phyloP scores from a whole-genome alignment of 2,888 invertebrate genomes.

The Halictus quadricinctus region DNA sequence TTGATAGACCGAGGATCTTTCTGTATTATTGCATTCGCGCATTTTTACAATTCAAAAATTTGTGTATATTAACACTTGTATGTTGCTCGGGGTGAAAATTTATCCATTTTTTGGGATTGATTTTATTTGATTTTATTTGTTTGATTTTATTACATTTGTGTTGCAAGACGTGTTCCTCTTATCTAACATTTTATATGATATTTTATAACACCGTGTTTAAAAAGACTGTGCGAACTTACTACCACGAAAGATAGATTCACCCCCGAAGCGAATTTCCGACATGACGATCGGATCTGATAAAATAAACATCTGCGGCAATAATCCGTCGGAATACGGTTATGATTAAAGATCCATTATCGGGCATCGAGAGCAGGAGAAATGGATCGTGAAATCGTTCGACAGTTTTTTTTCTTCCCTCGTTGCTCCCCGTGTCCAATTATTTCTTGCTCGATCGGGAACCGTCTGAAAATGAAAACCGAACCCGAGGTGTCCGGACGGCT shows the following conservation, averaged over 20 bases:
- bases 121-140: neutral
- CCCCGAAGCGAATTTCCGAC: neutral
- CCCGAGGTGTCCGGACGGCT: neutral
- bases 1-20: too few relatives aligned
- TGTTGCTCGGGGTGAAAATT: too few relatives aligned
- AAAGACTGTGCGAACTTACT: neutral
- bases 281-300: neutral
- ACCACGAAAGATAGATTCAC: neutral
- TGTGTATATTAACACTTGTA: too few relatives aligned
- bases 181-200: neutral
- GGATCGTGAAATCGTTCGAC: neutral
- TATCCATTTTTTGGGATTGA: neutral
- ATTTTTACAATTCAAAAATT: too few relatives aligned
- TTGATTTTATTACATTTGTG: neutral
- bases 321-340: neutral
- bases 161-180: neutral
- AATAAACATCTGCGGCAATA: neutral
- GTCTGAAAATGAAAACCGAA: neutral
- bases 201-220: neutral
- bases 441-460: neutral
- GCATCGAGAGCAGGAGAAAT: neutral
- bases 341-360: neutral
- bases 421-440: neutral
- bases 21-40: too few relatives aligned
- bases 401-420: neutral